These are phyloP conservation scores for Cantharis rufa DNA, from an alignment of 2,888 invertebrate species.

Conservation along the genomic window DNA sequence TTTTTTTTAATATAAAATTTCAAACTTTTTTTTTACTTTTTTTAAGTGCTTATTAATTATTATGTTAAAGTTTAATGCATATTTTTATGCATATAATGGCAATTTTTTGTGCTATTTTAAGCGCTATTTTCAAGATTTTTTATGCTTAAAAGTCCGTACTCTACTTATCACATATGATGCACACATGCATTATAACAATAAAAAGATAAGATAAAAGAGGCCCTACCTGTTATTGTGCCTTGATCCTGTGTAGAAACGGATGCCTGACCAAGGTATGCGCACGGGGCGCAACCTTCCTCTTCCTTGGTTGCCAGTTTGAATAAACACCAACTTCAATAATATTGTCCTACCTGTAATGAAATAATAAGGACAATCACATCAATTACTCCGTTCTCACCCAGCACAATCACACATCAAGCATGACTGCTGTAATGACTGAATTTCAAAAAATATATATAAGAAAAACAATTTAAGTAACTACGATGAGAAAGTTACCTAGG, in stretches of 20 bases:
- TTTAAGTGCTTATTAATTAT: no score
- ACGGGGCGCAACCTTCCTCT: conserved; percentile 73
- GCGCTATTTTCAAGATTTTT: no score
- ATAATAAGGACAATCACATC: not conserved
- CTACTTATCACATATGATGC: not conserved
- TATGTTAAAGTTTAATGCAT: no score
- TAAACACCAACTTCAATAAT: conserved; percentile 46
- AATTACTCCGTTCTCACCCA: not conserved
- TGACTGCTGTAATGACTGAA: not conserved
- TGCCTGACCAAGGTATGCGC: conserved; percentile 53
- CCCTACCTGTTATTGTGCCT: conserved; percentile 72
- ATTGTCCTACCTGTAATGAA: conserved; percentile 21
- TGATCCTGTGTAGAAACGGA: conserved; percentile 60
- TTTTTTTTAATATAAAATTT: no score
- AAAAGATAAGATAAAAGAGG: not conserved
- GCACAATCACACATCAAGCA: not conserved
- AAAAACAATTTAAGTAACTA: not conserved
- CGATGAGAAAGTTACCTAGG: not conserved
- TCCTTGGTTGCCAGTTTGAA: conserved; percentile 82
- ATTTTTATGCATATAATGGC: no score
- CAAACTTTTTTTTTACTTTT: no score
- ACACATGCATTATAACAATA: not conserved
- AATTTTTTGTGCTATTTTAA: no score
- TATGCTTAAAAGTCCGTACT: no score
- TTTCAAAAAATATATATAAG: not conserved